Percentiles rank a stretch among this genome's conserved stretches.
phyloP scores from a whole-genome alignment of 2,113 vertebrate genomes.

The Acinonyx jubatus region DNA sequence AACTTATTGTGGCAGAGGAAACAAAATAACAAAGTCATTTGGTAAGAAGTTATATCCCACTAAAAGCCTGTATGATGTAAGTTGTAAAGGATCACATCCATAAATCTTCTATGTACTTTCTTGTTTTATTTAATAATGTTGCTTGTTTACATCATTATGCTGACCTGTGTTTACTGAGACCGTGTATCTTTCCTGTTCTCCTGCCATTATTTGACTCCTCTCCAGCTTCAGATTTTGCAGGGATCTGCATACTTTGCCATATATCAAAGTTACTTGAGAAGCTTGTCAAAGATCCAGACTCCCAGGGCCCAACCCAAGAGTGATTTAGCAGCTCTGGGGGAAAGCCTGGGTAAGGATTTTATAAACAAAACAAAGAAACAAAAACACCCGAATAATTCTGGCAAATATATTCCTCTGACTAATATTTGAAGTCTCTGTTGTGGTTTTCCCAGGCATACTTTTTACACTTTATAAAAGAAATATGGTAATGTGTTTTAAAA shows the following conservation, averaged over 20 bases:
- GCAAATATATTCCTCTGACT: neutral
- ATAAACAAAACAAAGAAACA: neutral
- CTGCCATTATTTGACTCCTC: neutral
- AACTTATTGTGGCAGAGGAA: constrained; percentile 3
- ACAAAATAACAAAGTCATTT: constrained; percentile 33
- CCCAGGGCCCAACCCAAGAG: rapidly evolving
- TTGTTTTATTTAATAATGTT: constrained; percentile 31
- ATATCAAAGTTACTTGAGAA: neutral
- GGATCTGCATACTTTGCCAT: neutral
- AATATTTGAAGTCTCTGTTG: neutral
- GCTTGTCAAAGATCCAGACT: neutral
- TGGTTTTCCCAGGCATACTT: neutral
- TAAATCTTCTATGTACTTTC: neutral
- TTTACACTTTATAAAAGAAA: neutral
- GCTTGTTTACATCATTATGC: neutral
- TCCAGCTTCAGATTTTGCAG: neutral
- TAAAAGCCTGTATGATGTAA: constrained; percentile 23
- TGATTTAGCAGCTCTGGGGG: neutral
- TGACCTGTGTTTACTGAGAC: neutral
- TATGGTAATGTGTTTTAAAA: neutral
- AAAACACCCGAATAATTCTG: neutral
- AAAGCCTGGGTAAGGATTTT: neutral
- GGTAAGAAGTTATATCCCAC: neutral
- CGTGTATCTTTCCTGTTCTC: neutral
- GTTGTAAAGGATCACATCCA: constrained; percentile 5